Conservation (phyloP, 1,140 invertebrate genomes). For the Caenorhabditis inopinata region DNA sequence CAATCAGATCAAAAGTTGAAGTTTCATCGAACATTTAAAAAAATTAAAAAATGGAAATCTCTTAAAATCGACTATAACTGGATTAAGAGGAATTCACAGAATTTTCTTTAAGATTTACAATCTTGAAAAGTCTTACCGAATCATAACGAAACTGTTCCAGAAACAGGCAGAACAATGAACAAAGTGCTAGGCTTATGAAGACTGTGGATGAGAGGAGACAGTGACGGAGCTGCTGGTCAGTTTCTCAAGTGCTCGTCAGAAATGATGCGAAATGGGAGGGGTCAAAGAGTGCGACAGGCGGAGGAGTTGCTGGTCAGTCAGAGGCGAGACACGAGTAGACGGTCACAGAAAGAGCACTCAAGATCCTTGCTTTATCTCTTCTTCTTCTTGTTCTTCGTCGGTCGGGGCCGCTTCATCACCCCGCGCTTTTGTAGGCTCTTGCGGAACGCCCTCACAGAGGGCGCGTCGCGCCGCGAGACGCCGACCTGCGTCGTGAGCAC, state of each 20-base stretch:
- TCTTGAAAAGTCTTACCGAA: neutral
- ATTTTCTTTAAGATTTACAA: too few relatives aligned
- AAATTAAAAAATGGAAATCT: too few relatives aligned
- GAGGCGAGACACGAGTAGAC: slow-evolving; percentile 27
- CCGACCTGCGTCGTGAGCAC: slow-evolving; percentile 28
- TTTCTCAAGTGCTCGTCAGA: slow-evolving; percentile 26
- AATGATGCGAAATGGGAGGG: slow-evolving; percentile 5
- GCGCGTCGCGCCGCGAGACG: slow-evolving; percentile 25
- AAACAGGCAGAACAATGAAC: slow-evolving; percentile 22
- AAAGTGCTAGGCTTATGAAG: slow-evolving; percentile 6
- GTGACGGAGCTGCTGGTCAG: slow-evolving; percentile 11
- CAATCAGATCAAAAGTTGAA: too few relatives aligned
- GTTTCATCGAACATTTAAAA: too few relatives aligned
- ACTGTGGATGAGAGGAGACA: slow-evolving; percentile 19
- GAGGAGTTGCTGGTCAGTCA: neutral
- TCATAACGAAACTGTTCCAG: slow-evolving; percentile 31
- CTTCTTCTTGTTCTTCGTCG: neutral
- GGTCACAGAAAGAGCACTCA: slow-evolving; percentile 25
- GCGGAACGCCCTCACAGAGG: slow-evolving; percentile 36
- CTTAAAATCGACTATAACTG: too few relatives aligned
- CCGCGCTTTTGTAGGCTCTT: slow-evolving; percentile 40
- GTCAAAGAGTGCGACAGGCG: slow-evolving; percentile 24
- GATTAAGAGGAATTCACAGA: too few relatives aligned
- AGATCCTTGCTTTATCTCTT: slow-evolving; percentile 20
- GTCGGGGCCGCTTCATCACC: neutral